Evolutionary conservation across 2,797 vertebrate genomes (phyloP).

Genomic region (Sebastolobus alascanus): DNA sequence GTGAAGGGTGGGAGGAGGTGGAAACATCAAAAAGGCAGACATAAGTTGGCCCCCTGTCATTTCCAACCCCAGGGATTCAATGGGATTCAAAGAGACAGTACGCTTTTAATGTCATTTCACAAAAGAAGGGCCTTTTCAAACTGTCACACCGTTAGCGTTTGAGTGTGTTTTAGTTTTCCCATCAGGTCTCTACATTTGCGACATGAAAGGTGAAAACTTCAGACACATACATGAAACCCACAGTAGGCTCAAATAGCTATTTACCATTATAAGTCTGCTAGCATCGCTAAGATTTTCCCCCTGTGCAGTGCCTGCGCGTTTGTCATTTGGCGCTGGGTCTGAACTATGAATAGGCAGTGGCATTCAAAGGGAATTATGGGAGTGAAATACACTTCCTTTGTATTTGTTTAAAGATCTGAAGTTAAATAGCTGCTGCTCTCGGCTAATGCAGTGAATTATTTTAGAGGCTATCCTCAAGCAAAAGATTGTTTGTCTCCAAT

Average conservation of each 20-base stretch:
- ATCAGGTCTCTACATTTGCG: slow-evolving; percentile 37
- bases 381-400: slow-evolving; percentile 52
- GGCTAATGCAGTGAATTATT: slow-evolving; percentile 46
- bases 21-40: slow-evolving; percentile 62
- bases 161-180: slow-evolving; percentile 53
- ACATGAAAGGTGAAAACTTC: slow-evolving; percentile 31
- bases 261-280: slow-evolving; percentile 46
- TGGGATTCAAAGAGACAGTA: slow-evolving; percentile 83
- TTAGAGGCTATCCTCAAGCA: slow-evolving; percentile 15
- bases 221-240: slow-evolving; percentile 27
- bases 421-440: slow-evolving; percentile 47
- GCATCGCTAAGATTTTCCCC: slow-evolving; percentile 42
- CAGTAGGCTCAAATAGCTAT: slow-evolving; percentile 39
- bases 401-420: slow-evolving; percentile 48
- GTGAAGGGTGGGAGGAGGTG: slow-evolving; percentile 67
- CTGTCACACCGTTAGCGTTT: slow-evolving; percentile 52
- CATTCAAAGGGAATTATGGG: slow-evolving; percentile 75
- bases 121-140: slow-evolving; percentile 74
- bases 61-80: slow-evolving; percentile 72
- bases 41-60: slow-evolving; percentile 66
- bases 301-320: slow-evolving; percentile 41
- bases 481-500: slow-evolving; percentile 1
- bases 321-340: slow-evolving; percentile 46
- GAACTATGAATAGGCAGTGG: slow-evolving; percentile 53
- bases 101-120: slow-evolving; percentile 81